phyloP scores from a whole-genome alignment of 2,888 invertebrate species.

The Himalopsyche anomala region DNA sequence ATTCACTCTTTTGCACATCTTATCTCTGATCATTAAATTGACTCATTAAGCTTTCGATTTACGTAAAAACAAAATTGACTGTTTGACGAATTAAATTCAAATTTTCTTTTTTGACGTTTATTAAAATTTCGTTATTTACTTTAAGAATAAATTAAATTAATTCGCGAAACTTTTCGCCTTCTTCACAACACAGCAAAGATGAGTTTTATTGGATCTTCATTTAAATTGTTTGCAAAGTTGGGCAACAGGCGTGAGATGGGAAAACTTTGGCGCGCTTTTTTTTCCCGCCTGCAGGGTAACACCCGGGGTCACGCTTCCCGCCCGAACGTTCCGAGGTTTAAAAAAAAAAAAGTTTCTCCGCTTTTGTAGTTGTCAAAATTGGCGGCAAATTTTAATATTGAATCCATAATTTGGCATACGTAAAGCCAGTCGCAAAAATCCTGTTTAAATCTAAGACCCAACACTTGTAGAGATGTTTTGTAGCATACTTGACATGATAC shows the following conservation, averaged over 20 bases:
- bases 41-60: too few species aligned
- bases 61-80: too few species aligned
- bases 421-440: too few species aligned
- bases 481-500: too few species aligned
- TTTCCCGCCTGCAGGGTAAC: not conserved
- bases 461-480: too few species aligned
- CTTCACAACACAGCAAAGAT: not conserved
- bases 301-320: conserved; percentile 1
- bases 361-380: not conserved
- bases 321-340: not conserved
- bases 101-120: too few species aligned
- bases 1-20: too few species aligned
- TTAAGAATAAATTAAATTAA: conserved; percentile 14
- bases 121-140: not conserved
- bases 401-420: too few species aligned
- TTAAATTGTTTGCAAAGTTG: conserved; percentile 5
- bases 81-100: too few species aligned
- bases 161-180: not conserved
- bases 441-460: too few species aligned
- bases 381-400: too few species aligned
- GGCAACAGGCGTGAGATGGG: conserved; percentile 21
- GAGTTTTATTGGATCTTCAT: conserved; percentile 17
- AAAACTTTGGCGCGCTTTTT: conserved; percentile 12
- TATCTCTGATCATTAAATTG: too few species aligned
- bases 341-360: not conserved